Evolutionary conservation across 2,888 invertebrate genomes (phyloP).

Genomic region (Anthrax anthrax): DNA sequence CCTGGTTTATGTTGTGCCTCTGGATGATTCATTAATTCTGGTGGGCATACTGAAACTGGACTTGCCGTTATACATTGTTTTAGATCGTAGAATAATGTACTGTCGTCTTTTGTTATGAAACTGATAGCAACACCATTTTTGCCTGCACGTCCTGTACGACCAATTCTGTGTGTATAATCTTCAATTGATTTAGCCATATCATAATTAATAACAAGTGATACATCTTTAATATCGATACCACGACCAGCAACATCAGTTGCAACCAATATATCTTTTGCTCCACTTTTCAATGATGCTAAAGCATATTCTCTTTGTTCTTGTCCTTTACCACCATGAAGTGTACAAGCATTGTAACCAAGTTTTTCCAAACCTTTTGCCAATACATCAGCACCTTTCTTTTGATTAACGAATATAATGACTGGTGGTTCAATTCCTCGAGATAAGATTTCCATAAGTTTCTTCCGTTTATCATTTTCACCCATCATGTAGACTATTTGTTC

Average conservation of each 20-base stretch:
- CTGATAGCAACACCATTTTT: slow-evolving; percentile 93
- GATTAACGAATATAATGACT: slow-evolving; percentile 98
- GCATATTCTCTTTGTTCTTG: slow-evolving; percentile 99
- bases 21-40: slow-evolving; percentile 93
- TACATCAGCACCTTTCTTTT: slow-evolving; percentile 98
- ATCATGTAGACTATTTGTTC: slow-evolving; percentile 96
- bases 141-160: slow-evolving; percentile 97
- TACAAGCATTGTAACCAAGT: slow-evolving; percentile 90
- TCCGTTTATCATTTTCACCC: slow-evolving; percentile 89
- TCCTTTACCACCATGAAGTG: slow-evolving; percentile 98
- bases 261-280: slow-evolving; percentile 93
- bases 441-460: slow-evolving; percentile 88
- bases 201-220: slow-evolving; percentile 97
- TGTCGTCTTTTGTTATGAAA: slow-evolving; percentile 96
- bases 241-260: slow-evolving; percentile 99
- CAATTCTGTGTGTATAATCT: slow-evolving; percentile 95
- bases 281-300: slow-evolving; percentile 86
- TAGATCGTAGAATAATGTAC: slow-evolving; percentile 86
- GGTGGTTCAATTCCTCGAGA: slow-evolving; percentile 87
- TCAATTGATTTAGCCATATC: slow-evolving; percentile 99
- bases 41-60: slow-evolving; percentile 89
- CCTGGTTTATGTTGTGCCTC: slow-evolving; percentile 98
- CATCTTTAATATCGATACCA: slow-evolving; percentile 99
- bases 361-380: slow-evolving; percentile 94
- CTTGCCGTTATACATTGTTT: slow-evolving; percentile 81